These are phyloP conservation scores for Thalpophila matura DNA, from an alignment of 2,888 invertebrate genomes.

Conservation along the genomic window DNA sequence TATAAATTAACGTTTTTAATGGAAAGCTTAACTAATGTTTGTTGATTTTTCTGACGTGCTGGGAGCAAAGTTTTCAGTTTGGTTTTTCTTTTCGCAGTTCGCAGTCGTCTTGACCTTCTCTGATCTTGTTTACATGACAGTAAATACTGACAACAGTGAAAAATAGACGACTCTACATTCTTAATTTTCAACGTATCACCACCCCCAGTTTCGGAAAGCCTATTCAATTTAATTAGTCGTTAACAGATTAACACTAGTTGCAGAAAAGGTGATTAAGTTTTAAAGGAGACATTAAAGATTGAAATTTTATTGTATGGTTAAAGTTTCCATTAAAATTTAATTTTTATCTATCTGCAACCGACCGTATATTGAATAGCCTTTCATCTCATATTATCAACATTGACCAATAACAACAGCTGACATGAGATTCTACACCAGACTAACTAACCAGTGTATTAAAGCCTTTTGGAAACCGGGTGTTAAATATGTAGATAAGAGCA, in stretches of 20 bases:
- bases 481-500: too few relatives aligned
- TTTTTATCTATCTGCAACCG: too few relatives aligned
- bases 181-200: not conserved
- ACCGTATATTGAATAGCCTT: too few relatives aligned
- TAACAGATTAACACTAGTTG: not conserved
- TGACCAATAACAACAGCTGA: too few relatives aligned
- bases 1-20: not conserved
- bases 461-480: too few relatives aligned
- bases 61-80: not conserved
- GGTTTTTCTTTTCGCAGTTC: conserved; percentile 10
- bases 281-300: too few relatives aligned
- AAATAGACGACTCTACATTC: conserved; percentile 2
- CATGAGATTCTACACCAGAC: too few relatives aligned
- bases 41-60: conserved; percentile 2
- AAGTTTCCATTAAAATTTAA: too few relatives aligned
- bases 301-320: too few relatives aligned
- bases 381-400: too few relatives aligned
- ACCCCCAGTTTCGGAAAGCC: not conserved
- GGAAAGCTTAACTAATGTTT: not conserved
- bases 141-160: not conserved
- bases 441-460: too few relatives aligned
- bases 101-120: not conserved
- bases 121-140: conserved; percentile 8
- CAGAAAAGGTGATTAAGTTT: too few relatives aligned
- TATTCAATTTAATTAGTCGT: not conserved